Evolutionary conservation across 2,888 invertebrate genomes (phyloP).

Genomic region (Heliconius ethilla): DNA sequence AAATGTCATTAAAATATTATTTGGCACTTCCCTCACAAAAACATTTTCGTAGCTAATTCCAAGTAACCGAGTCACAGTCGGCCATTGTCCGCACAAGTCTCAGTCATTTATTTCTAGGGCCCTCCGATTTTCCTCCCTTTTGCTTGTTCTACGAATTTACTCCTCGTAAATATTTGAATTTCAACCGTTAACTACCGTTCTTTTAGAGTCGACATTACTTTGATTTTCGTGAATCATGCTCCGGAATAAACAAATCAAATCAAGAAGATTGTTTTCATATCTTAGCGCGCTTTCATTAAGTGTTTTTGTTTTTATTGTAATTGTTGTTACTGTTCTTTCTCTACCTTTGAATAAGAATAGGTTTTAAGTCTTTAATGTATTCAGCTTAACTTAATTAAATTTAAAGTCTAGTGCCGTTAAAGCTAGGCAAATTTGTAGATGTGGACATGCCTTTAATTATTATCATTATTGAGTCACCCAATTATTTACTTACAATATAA

Average conservation of each 20-base stretch:
- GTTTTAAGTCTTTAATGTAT: neutral
- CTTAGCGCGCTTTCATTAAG: constrained; percentile 33
- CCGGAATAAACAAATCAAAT: constrained; percentile 45
- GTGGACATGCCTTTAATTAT: neutral
- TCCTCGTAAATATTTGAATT: constrained; percentile 58
- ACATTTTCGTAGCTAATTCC: constrained; percentile 66
- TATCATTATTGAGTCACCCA: neutral
- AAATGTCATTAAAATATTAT: constrained; percentile 28
- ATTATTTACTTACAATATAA: no score
- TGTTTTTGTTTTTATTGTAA: constrained; percentile 24
- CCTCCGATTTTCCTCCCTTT: constrained; percentile 57
- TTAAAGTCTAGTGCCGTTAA: no score
- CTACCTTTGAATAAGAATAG: neutral
- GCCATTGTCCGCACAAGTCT: constrained; percentile 58
- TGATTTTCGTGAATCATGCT: constrained; percentile 45
- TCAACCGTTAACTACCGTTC: constrained; percentile 56
- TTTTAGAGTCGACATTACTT: constrained; percentile 63
- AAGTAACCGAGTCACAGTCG: constrained; percentile 64
- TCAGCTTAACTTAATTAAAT: no score
- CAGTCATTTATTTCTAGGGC: constrained; percentile 63
- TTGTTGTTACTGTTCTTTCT: constrained; percentile 7
- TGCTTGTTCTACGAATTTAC: constrained; percentile 56
- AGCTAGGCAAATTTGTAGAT: neutral
- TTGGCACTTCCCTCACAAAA: constrained; percentile 45
- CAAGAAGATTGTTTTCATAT: constrained; percentile 46